Conservation (phyloP, 2,797 vertebrate species). For the Euthynnus affinis region DNA sequence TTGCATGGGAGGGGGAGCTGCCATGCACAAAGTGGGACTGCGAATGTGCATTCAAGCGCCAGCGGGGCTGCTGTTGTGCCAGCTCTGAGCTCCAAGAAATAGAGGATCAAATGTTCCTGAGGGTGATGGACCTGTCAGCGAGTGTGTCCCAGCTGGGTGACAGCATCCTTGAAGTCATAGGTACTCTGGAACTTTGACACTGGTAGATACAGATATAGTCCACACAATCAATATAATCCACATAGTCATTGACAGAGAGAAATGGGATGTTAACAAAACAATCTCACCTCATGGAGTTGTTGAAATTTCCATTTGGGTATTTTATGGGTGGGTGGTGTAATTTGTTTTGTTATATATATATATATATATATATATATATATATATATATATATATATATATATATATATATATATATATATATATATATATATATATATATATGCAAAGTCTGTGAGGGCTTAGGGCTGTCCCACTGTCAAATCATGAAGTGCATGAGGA, state of each 20-base stretch:
- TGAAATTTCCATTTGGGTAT: background rate
- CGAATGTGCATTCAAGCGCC: slow-evolving; percentile 57
- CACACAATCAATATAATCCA: background rate
- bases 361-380: too few relatives aligned
- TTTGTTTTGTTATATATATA: too few relatives aligned
- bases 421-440: too few relatives aligned
- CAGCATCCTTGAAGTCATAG: slow-evolving; percentile 47
- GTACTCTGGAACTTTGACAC: slow-evolving; percentile 24
- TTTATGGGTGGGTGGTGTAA: too few relatives aligned
- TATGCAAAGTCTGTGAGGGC: too few relatives aligned
- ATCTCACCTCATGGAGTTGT: background rate
- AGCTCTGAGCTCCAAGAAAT: slow-evolving; percentile 29
- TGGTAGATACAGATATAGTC: background rate
- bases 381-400: too few relatives aligned
- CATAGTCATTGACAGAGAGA: background rate
- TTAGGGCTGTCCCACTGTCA: too few relatives aligned
- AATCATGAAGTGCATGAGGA: too few relatives aligned
- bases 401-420: too few relatives aligned
- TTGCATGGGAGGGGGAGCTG: slow-evolving; percentile 41
- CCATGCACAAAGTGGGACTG: slow-evolving; percentile 66
- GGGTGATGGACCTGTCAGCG: slow-evolving; percentile 35
- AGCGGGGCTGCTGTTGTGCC: slow-evolving; percentile 72
- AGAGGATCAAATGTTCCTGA: slow-evolving; percentile 47
- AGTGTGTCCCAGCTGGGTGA: slow-evolving; percentile 32
- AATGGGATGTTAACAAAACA: background rate